Base-by-base conservation (phyloP, 2,797 vertebrate genomes). In the Manis crassicaudata region DNA sequence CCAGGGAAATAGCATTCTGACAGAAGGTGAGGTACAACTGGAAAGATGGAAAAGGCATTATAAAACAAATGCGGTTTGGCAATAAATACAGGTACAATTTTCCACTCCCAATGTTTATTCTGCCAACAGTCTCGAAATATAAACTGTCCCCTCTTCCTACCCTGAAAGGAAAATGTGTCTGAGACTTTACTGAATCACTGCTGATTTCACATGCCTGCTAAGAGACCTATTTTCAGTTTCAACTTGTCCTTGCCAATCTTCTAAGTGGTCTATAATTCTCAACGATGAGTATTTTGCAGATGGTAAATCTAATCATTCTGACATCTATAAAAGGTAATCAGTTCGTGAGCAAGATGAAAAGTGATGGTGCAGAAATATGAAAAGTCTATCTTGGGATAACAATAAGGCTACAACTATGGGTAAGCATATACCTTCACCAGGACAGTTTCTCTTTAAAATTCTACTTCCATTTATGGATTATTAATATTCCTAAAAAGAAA, bases 221-320 rank as follows among this genome's bases (percentile, higher is more conserved):
- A 94, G 70, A 96, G 92, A 67, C 37, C 81, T 84, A 88, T 96
- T 93, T 97, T 96, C 81, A 65, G 40, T 90, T 93, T 93, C 94
- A 94, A 82, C 90, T 84, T 96, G 90, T 92, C 92, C 82, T 95
- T 97, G 90, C 73, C 86, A 96, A 95, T 96, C 92, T 86, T 96
- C 85, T 97, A 97, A 97, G 88, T 95, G 88, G 80, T 75, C 95
- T 96, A 85, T 97, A 97, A 97, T 96, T 97, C 95, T 96, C 95
- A 97, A 92, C 6, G 76, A 97, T 96, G 80, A 95, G 40, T 82
- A 93, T 96, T 96, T 96, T 97, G 87, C 73, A 96, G 93, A 93
- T 0, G 4, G 82, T 92, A 97, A 97, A 97, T 97, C 76, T 90
- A 97, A 97, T 95, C 94, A 96, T 94, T 95, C 56, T 97, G 94